A percentile compares a stretch with the other conserved stretches of the same genome.
These are phyloP conservation scores for Cyanoderma ruficeps DNA, from an alignment of 2,113 vertebrate species.

Conservation along the genomic window DNA sequence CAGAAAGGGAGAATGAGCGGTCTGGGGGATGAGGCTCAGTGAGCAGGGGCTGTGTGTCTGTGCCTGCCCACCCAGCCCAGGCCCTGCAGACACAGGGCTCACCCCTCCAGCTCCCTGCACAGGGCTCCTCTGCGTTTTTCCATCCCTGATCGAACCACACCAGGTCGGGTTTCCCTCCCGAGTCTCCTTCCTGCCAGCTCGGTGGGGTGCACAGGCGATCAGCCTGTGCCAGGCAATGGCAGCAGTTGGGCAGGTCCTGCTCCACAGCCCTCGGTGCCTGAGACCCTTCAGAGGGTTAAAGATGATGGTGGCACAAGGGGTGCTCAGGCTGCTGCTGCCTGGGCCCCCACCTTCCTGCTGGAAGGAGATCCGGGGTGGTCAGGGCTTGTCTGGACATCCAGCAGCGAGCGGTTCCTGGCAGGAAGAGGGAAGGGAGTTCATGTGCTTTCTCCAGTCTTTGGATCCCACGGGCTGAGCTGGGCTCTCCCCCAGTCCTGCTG, in stretches of 20 bases:
- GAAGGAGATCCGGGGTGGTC: not conserved
- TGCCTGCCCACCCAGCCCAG: fast-evolving
- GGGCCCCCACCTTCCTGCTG: not conserved
- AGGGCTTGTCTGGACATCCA: not conserved
- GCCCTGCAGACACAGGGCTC: not conserved
- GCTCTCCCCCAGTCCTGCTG: not conserved
- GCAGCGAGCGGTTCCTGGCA: fast-evolving
- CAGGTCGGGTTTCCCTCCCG: not conserved
- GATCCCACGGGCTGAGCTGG: not conserved
- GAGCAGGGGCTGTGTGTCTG: not conserved
- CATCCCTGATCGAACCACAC: not conserved
- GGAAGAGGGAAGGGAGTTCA: not conserved
- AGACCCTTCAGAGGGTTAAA: not conserved
- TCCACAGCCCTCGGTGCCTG: fast-evolving
- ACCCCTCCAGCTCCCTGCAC: not conserved
- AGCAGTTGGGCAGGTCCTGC: not conserved
- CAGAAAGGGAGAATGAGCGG: fast-evolving
- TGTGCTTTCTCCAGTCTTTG: not conserved
- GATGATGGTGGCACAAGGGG: not conserved
- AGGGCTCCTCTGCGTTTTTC: not conserved
- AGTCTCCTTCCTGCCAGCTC: not conserved
- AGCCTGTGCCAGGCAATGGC: not conserved
- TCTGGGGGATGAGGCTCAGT: fast-evolving
- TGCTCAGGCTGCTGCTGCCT: not conserved
- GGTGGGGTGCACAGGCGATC: not conserved